These are phyloP conservation scores for Hypomecis atomaria DNA, from an alignment of 2,888 invertebrate species.

Conservation along the genomic window DNA sequence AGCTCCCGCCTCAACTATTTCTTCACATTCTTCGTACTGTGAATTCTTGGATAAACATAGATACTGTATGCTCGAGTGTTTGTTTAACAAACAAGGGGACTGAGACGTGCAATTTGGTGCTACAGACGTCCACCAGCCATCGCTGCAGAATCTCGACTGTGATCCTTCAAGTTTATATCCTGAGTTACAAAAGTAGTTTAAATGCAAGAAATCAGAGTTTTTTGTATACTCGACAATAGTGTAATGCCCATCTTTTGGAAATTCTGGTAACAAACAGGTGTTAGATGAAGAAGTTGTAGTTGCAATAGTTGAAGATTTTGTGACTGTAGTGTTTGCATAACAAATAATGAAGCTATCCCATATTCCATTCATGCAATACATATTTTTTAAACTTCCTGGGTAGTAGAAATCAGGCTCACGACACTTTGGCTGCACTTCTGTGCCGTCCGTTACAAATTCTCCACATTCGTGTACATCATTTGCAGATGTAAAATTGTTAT, in stretches of 20 bases:
- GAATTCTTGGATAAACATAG: background rate
- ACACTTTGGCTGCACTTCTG: background rate
- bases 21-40: background rate
- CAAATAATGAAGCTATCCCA: background rate
- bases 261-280: background rate
- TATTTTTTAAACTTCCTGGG: background rate
- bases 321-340: background rate
- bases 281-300: background rate
- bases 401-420: background rate
- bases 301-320: no score
- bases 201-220: background rate
- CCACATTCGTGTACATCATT: background rate
- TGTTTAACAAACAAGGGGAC: background rate
- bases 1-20: background rate
- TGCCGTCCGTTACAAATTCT: background rate
- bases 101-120: background rate
- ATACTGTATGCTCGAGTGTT: background rate
- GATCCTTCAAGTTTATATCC: background rate
- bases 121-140: background rate
- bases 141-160: background rate
- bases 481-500: background rate
- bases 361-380: background rate
- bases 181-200: background rate
- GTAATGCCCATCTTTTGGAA: background rate
- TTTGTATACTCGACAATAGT: background rate